Evolutionary conservation across 1,140 invertebrate genomes (phyloP).

Genomic region (Camponotus vicinus): DNA sequence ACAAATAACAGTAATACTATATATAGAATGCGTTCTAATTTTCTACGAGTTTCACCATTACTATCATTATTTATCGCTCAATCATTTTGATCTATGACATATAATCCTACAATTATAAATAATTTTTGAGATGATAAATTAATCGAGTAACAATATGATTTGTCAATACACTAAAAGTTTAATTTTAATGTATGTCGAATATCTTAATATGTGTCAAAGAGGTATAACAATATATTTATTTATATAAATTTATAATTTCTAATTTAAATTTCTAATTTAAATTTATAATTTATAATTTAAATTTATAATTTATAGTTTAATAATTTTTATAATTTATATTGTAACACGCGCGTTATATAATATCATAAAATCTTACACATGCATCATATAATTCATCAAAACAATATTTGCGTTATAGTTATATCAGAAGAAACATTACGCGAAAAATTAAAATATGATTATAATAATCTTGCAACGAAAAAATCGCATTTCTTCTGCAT

Average conservation of each 20-base stretch:
- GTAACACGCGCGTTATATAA: neutral
- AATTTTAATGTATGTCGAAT: slow-evolving; percentile 1
- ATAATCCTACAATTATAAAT: slow-evolving; percentile 34
- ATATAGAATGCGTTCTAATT: neutral
- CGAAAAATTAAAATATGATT: neutral
- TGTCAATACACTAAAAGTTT: neutral
- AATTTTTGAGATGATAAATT: slow-evolving; percentile 36
- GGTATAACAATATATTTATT: neutral
- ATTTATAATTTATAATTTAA: no score
- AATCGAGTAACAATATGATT: neutral
- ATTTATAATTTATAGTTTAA: no score
- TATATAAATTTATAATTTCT: neutral
- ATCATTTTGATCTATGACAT: slow-evolving; percentile 5
- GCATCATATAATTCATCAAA: neutral
- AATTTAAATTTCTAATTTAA: no score
- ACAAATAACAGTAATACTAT: neutral
- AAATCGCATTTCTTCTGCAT: neutral
- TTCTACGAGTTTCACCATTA: slow-evolving; percentile 11
- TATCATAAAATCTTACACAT: neutral
- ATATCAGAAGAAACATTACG: neutral
- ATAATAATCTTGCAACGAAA: neutral
- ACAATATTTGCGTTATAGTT: neutral
- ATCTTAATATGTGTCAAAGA: neutral
- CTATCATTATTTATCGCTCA: slow-evolving; percentile 35
- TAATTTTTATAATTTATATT: neutral